Evolutionary conservation across 2,888 invertebrate genomes (phyloP), one percentile per base, ranked within the genome.

Genomic region (Patella caerulea): DNA sequence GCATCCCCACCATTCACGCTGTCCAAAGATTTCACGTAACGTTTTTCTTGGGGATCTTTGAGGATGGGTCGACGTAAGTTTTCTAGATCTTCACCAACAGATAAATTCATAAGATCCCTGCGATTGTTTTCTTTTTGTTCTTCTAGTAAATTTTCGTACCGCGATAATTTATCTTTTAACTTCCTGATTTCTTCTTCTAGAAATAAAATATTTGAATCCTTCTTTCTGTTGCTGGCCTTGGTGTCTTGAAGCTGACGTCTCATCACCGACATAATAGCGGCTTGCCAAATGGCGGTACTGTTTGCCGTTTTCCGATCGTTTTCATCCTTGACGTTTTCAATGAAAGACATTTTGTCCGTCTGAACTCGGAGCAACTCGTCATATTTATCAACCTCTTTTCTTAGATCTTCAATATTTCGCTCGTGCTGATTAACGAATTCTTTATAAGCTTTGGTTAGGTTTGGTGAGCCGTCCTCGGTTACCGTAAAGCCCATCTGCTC

Each of bases 191-290:
- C 87, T 24, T 79, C 79, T 73, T 87, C 86, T 29, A 81, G 83
- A 70, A 82, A 76, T 69, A 82, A 79, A 11, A 86, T 76, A 54
- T 84, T 81, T 1, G 85, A 83, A 29, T 86, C 86, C 77, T 87
- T 86, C 74, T 86, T 83, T 53, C 87, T 75, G 24, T 78, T 79
- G 17, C 84, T 84, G 0, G 81, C 81, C 76, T 86, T 86, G 5
- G 86, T 75, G 74, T 86, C 87, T 69, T 86, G 84, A 0, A 88
- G 78, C 74, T 88, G 87, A 69, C 86, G 85, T 29, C 86, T 75
- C 86, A 88, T 86, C 12, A 88, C 86, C 11, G 82, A 81, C 84
- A 88, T 83, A 19, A 88, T 83, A 45, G 87, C 86, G 19, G 82
- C 80, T 78, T 87, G 87, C 87, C 87, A 88, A 5, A 84, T 85